These are phyloP conservation scores for Entomobrya proxima DNA, from an alignment of 2,888 invertebrate genomes.

Conservation along the genomic window DNA sequence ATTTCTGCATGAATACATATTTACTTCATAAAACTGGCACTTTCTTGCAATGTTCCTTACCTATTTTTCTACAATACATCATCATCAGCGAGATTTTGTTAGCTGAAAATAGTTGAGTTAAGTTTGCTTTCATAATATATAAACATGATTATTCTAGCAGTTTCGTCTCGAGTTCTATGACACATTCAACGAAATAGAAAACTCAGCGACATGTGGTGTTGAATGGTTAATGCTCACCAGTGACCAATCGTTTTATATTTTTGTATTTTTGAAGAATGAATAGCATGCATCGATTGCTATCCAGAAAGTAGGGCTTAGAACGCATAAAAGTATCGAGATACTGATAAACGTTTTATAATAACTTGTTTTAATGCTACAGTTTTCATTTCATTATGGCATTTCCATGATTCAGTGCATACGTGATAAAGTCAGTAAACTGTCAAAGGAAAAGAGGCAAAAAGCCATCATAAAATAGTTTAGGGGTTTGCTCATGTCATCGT, in stretches of 20 bases:
- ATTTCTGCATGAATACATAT: too few relatives aligned
- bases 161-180: neutral
- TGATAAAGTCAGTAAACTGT: constrained; percentile 43
- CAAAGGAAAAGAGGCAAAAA: constrained; percentile 2
- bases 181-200: neutral
- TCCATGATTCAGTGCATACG: neutral
- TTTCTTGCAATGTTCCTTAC: too few relatives aligned
- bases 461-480: too few relatives aligned
- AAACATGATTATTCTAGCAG: neutral
- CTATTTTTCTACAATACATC: too few relatives aligned
- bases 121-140: too few relatives aligned
- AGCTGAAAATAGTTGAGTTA: too few relatives aligned
- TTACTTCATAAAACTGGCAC: too few relatives aligned
- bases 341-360: constrained; percentile 21
- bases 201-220: neutral
- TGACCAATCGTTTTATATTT: neutral
- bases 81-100: too few relatives aligned
- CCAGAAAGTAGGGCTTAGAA: constrained; percentile 44
- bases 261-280: neutral
- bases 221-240: neutral
- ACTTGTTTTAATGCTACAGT: neutral
- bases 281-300: neutral
- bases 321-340: constrained; percentile 27
- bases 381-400: neutral
- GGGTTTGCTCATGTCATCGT: too few relatives aligned